phyloP scores from a whole-genome alignment of 2,113 vertebrate genomes.

The Tiliqua scincoides region DNA sequence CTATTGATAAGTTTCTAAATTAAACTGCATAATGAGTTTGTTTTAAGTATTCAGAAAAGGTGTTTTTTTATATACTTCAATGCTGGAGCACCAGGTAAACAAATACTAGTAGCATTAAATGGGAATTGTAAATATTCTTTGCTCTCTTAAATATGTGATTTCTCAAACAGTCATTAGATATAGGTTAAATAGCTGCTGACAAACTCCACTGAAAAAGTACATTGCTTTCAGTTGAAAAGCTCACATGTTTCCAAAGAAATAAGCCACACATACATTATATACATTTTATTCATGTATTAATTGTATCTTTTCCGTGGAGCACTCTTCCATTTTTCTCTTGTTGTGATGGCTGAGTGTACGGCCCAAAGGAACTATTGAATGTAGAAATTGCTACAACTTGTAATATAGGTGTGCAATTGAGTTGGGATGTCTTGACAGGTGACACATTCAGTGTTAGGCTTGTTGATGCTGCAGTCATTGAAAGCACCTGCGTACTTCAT shows the following conservation, averaged over 20 bases:
- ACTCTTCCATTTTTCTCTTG: not conserved
- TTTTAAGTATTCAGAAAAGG: constrained; percentile 60
- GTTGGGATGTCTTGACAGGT: not conserved
- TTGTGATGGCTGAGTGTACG: not conserved
- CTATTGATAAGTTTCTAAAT: constrained; percentile 64
- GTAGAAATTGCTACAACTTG: not conserved
- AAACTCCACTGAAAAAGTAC: constrained; percentile 8
- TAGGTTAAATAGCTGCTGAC: constrained; percentile 18
- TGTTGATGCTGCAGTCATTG: not conserved
- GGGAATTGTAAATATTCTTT: not conserved
- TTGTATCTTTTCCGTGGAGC: not conserved
- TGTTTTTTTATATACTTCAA: constrained; percentile 30
- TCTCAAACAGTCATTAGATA: constrained; percentile 36
- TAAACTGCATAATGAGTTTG: constrained; percentile 55
- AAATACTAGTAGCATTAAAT: constrained; percentile 41
- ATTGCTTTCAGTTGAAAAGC: not conserved
- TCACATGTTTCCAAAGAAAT: constrained; percentile 13
- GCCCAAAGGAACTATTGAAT: not conserved
- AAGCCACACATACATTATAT: not conserved
- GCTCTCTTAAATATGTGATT: constrained; percentile 34
- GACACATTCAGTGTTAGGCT: not conserved
- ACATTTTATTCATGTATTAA: not conserved
- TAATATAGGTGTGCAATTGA: not conserved
- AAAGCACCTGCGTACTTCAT: not conserved
- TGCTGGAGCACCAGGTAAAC: constrained; percentile 11